phyloP scores from a whole-genome alignment of 2,797 vertebrate species.

The Sphenodon punctatus region DNA sequence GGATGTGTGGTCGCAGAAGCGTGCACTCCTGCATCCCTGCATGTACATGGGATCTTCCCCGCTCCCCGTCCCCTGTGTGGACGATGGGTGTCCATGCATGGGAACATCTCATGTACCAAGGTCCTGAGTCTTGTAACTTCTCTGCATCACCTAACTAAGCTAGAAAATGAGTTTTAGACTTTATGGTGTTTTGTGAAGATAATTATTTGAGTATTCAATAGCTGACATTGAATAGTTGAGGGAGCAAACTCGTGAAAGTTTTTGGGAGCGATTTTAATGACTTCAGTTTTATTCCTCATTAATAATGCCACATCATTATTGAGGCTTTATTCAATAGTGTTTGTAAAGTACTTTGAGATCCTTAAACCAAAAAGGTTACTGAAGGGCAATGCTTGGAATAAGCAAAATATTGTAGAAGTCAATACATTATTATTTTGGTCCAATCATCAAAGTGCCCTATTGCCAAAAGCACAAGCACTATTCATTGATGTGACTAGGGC shows the following conservation, averaged over 20 bases:
- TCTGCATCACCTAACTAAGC: not conserved
- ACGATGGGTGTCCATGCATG: too few relatives aligned
- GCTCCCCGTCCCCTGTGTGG: too few relatives aligned
- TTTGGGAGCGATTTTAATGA: not conserved
- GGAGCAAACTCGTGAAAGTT: not conserved
- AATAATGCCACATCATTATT: not conserved
- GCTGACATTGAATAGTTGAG: not conserved
- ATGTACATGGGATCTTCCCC: too few relatives aligned
- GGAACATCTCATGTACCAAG: too few relatives aligned
- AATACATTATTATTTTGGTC: not conserved
- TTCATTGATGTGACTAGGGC: too few relatives aligned
- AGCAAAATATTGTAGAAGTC: not conserved
- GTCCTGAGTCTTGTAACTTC: not conserved
- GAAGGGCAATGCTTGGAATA: not conserved
- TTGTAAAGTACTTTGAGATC: not conserved
- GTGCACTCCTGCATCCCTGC: too few relatives aligned
- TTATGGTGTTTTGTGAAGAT: not conserved
- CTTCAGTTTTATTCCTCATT: not conserved
- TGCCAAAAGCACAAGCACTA: too few relatives aligned
- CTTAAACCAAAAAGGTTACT: not conserved
- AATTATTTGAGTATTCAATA: not conserved
- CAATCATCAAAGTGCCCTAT: too few relatives aligned
- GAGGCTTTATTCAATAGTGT: not conserved
- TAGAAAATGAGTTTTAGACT: not conserved
- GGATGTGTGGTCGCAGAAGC: too few relatives aligned